A percentile compares a stretch with the other conserved stretches of the same genome.
phyloP scores from a whole-genome alignment of 2,888 invertebrate genomes.

The Hofmannophila pseudospretella region DNA sequence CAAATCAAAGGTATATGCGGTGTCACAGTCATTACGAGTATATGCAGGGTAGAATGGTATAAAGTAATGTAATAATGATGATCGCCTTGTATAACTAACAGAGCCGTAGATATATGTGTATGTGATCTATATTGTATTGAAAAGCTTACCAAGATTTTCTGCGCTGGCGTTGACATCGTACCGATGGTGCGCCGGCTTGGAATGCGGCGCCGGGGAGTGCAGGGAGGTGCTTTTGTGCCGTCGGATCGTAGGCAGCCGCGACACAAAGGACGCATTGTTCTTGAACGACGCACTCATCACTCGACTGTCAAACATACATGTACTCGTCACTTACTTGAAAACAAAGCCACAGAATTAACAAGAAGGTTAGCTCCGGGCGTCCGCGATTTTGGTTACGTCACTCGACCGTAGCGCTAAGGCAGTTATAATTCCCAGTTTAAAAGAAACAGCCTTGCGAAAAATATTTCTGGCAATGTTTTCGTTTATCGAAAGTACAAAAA shows the following conservation, averaged over 20 bases:
- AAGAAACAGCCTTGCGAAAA: no score
- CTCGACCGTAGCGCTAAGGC: no score
- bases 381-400: no score
- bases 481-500: no score
- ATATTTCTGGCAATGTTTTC: no score
- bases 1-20: no score
- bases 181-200: constrained; percentile 80
- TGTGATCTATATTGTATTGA: constrained; percentile 9
- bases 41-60: not conserved
- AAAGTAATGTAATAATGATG: not conserved
- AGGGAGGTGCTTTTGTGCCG: constrained; percentile 88
- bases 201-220: constrained; percentile 84
- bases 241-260: constrained; percentile 91
- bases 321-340: constrained; percentile 23
- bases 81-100: not conserved
- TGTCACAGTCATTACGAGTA: no score
- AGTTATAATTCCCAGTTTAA: no score
- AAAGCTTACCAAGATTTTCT: constrained; percentile 83
- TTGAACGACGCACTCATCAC: constrained; percentile 89
- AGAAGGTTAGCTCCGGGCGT: no score
- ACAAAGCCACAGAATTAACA: no score
- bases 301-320: constrained; percentile 75
- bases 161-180: constrained; percentile 85
- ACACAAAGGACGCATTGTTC: constrained; percentile 95
- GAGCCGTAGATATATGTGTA: constrained; percentile 6